Evolutionary conservation across 2,113 vertebrate genomes (phyloP).

Genomic region (western clawed frog (Xenopus tropicalis)): DNA sequence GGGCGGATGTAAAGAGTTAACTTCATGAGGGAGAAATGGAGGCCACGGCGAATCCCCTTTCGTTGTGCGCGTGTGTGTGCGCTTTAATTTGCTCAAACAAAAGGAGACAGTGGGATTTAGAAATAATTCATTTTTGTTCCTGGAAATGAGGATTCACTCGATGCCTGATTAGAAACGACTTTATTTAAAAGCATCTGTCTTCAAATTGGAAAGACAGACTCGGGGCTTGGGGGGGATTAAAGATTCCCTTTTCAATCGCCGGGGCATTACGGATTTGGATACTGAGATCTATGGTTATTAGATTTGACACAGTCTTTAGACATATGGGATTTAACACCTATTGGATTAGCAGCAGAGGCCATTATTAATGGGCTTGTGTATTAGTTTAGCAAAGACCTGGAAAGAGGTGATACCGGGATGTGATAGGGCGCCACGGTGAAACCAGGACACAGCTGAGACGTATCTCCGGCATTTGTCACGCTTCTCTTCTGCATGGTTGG

Average conservation of each 20-base stretch:
- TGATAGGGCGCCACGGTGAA: no score
- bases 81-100: slow-evolving; percentile 28
- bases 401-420: no score
- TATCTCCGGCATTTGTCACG: no score
- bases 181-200: slow-evolving; percentile 15
- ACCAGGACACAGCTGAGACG: no score
- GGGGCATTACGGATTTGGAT: not conserved
- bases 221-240: not conserved
- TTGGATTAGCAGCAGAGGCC: slow-evolving; percentile 16
- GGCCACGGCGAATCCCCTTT: no score
- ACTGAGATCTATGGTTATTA: slow-evolving; percentile 16
- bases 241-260: not conserved
- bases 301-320: slow-evolving; percentile 3
- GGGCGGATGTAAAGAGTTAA: no score
- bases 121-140: not conserved
- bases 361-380: not conserved
- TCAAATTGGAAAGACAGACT: not conserved
- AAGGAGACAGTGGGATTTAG: not conserved
- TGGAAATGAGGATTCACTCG: not conserved
- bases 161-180: slow-evolving; percentile 10
- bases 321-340: slow-evolving; percentile 17
- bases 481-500: no score
- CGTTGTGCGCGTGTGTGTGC: not conserved
- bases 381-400: not conserved
- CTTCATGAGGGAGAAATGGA: no score